A percentile compares a stretch with the other conserved stretches of the same genome.
Evolutionary conservation across 2,113 vertebrate genomes (phyloP).

Genomic region (Empidonax alnorum): DNA sequence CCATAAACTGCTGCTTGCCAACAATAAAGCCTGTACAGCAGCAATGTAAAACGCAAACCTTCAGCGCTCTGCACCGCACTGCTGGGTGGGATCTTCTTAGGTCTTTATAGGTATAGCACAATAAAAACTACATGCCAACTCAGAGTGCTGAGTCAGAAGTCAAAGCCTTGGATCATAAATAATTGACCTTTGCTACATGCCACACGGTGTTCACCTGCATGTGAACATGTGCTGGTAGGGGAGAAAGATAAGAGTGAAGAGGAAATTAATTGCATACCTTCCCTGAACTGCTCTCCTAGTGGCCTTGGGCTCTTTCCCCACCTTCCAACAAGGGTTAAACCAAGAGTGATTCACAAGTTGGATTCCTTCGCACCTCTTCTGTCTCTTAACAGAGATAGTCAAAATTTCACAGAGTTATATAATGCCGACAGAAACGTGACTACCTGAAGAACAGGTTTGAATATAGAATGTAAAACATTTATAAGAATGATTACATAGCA

Average conservation of each 20-base stretch:
- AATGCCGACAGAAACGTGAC: neutral
- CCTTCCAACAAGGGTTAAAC: neutral
- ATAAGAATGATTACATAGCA: neutral
- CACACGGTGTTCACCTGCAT: neutral
- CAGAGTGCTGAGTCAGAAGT: neutral
- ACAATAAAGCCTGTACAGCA: neutral
- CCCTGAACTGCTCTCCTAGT: neutral
- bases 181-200: neutral
- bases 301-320: neutral
- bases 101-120: neutral
- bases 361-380: neutral
- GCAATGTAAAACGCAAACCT: neutral
- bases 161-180: neutral
- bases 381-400: neutral
- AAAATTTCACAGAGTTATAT: neutral
- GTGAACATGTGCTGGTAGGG: neutral
- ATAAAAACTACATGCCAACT: neutral
- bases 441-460: conserved; percentile 6
- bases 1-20: neutral
- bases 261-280: neutral
- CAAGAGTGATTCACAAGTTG: neutral
- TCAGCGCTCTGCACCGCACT: neutral
- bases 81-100: neutral
- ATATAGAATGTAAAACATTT: neutral
- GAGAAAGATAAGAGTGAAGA: neutral